Evolutionary conservation across 37 sponge, comb jelly and placozoan species (phyloP).

Genomic region (Haliclona indistincta): DNA sequence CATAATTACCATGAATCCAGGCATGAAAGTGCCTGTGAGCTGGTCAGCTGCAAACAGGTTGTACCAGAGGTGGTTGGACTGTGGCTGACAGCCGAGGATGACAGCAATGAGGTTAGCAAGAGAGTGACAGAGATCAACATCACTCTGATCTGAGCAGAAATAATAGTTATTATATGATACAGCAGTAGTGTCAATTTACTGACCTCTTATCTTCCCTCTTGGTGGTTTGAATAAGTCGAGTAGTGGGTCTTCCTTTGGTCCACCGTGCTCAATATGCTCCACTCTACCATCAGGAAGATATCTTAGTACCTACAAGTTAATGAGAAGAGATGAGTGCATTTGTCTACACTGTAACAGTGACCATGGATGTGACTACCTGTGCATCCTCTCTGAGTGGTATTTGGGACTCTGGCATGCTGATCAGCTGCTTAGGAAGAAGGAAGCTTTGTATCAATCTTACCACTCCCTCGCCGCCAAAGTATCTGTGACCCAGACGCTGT

Average conservation of each 20-base stretch:
- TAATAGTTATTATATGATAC: background rate
- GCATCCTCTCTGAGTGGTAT: slow-evolving; percentile 52
- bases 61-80: slow-evolving; percentile 78
- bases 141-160: slow-evolving; percentile 63
- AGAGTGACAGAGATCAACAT: slow-evolving; percentile 64
- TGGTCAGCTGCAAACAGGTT: slow-evolving; percentile 59
- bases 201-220: slow-evolving; percentile 17
- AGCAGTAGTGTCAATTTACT: background rate
- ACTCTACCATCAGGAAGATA: slow-evolving; percentile 21
- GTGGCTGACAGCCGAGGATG: slow-evolving; percentile 60
- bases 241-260: slow-evolving; percentile 45
- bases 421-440: slow-evolving; percentile 46
- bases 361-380: background rate
- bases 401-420: slow-evolving; percentile 28
- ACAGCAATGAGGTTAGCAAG: slow-evolving; percentile 78
- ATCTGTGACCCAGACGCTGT: too few relatives aligned
- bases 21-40: slow-evolving; percentile 67
- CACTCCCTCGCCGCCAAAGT: slow-evolving; percentile 18
- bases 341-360: background rate
- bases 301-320: slow-evolving; percentile 26
- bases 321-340: background rate
- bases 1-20: slow-evolving; percentile 77
- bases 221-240: slow-evolving; percentile 55
- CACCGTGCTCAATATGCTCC: slow-evolving; percentile 2
- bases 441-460: slow-evolving; percentile 58